These are phyloP conservation scores for Alcedo atthis DNA, from an alignment of 2,797 vertebrate species.

Conservation along the genomic window DNA sequence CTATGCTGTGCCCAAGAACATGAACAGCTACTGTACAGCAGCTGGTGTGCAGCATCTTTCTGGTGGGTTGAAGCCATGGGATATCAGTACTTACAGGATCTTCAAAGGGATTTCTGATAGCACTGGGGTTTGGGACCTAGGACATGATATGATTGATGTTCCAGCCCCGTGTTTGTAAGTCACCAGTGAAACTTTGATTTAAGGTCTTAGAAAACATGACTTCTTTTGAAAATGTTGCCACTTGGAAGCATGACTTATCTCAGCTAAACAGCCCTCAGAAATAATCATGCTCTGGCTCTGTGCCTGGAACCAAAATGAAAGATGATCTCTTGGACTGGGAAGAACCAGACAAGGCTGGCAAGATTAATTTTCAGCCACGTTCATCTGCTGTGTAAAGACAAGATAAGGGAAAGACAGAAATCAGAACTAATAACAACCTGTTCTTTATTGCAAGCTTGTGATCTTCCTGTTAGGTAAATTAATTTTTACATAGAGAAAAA, in stretches of 20 bases:
- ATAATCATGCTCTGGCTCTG: background rate
- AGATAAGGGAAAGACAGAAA: slow-evolving; percentile 26
- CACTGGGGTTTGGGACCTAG: background rate
- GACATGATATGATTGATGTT: background rate
- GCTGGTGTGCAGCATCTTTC: background rate
- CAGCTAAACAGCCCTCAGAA: slow-evolving; percentile 1
- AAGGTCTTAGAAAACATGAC: background rate
- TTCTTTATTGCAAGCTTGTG: background rate
- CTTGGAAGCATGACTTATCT: slow-evolving; percentile 42
- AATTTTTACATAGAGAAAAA: background rate
- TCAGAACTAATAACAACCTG: background rate
- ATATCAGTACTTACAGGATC: background rate
- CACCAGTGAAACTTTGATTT: background rate
- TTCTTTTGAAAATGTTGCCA: background rate
- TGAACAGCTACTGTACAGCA: background rate
- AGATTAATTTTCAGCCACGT: slow-evolving; percentile 23
- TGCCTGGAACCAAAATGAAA: slow-evolving; percentile 17
- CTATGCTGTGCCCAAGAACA: background rate
- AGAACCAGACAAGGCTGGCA: background rate
- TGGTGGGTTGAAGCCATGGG: background rate
- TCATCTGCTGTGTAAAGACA: background rate
- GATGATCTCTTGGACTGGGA: background rate
- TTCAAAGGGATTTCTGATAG: background rate
- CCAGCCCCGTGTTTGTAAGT: rapidly evolving
- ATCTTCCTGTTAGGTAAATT: background rate